Evolutionary conservation across 1,140 invertebrate species (phyloP), one percentile per base, ranked within the genome.

Genomic region (Spodoptera frugiperda): DNA sequence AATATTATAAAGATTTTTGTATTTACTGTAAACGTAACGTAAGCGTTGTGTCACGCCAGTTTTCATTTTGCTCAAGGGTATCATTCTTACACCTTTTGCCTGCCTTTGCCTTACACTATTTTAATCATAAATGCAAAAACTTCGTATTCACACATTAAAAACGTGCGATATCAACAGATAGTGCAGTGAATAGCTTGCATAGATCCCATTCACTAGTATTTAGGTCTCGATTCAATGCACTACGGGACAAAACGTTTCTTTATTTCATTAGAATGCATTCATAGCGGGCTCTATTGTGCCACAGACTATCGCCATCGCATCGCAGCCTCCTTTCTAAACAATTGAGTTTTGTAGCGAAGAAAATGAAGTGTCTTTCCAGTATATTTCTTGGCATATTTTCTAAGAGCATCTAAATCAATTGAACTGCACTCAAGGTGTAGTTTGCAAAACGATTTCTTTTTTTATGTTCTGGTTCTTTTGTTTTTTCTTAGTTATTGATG

Each of bases 221-320:
- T 84, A 82, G 84, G 82, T 78, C 82, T 75, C 70, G 49, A 76
- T 61, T 85, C 76, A 86, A 84, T 86, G 82, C 65, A 57, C 51
- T 44, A 49, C 51, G 63, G 65, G 82, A 87, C 82, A 82, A 84
- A 85, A 87, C 82, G 79, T 84, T 86, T 82, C 85, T 87, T 83
- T 86, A 87, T 86, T 85, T 86, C 82, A 85, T 87, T 84, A 86
- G 80, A 86, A 83, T 71, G 80, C 81, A 84, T 82, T 79, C 84
- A 85, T 44, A 14, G 78, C 55, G 76, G 54, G 72, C 46, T 53
- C 78, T 44, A 79, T 81, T 82, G 77, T 81, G 76, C 61, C 68
- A 78, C 78, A 67, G 73, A 76, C 73, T 78, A 77, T 55, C 63
- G 39, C 57, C 65, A 39, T 39, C 33, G 33, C 33, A 39, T 39